phyloP scores from a whole-genome alignment of 2,888 invertebrate species.

The Ectemnius lituratus region DNA sequence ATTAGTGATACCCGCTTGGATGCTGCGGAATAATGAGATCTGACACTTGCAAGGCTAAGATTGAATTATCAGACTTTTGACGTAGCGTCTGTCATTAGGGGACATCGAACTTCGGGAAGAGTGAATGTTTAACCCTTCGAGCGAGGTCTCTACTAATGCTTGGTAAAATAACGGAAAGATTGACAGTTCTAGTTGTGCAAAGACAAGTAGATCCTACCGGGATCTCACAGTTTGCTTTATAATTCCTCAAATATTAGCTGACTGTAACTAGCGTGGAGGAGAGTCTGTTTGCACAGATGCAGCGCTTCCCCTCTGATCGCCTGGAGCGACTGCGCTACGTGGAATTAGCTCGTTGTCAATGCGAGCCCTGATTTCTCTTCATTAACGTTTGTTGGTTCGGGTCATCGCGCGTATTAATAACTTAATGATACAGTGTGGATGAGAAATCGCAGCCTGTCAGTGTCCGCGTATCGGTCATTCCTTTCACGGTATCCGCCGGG shows the following conservation, averaged over 20 bases:
- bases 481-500: not conserved
- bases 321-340: not conserved
- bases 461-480: not conserved
- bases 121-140: no score
- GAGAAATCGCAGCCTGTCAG: not conserved
- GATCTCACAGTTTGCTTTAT: not conserved
- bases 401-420: not conserved
- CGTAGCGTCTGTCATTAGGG: no score
- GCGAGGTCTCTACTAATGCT: no score
- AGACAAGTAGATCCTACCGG: no score
- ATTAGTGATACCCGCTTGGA: no score
- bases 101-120: no score
- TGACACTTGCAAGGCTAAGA: no score
- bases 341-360: conserved; percentile 3
- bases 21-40: no score
- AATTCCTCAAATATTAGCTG: conserved; percentile 7
- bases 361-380: conserved; percentile 7
- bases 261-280: not conserved
- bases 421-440: not conserved
- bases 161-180: no score
- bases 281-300: conserved; percentile 11
- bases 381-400: conserved; percentile 13
- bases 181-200: no score
- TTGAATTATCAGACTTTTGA: no score
- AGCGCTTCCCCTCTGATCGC: not conserved